Evolutionary conservation across 2,113 vertebrate genomes (phyloP), one percentile per base, ranked within the genome.

Genomic region (Lethenteron reissneri): DNA sequence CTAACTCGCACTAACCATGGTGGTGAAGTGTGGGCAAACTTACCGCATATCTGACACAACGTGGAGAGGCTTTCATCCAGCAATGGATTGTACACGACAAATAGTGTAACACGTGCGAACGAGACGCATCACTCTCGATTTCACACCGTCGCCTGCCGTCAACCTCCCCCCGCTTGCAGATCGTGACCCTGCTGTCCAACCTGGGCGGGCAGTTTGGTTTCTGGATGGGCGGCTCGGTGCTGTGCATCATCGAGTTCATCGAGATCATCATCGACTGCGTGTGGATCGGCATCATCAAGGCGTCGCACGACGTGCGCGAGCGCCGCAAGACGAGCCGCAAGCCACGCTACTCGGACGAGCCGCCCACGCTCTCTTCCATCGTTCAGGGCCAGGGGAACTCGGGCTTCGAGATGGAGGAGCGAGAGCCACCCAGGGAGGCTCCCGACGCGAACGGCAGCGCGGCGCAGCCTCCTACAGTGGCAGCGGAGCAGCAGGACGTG

Each of bases 211-310:
- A 86, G 74, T 87, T 87, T 0, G 84, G 85, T 58, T 85, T 86
- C 80, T 87, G 85, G 85, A 87, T 87, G 85, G 85, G 85, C 1
- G 85, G 85, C 74, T 87, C 85, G 0, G 83, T 87, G 75, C 77
- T 87, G 70, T 87, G 85, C 76, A 80, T 87, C 74, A 84, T 87
- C 0, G 85, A 87, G 72, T 83, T 86, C 0, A 83, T 78, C 2
- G 85, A 87, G 73, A 86, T 87, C 76, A 78, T 86, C 75, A 85
- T 87, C 0, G 85, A 87, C 77, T 85, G 81, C 0, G 15, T 86
- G 70, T 87, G 85, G 85, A 87, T 87, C 78, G 83, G 81, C 2
- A 0, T 84, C 2, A 81, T 87, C 57, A 76, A 81, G 4, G 0
- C 81, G 6, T 80, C 83, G 59, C 1, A 76, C 73, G 79, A 80